phyloP scores from a whole-genome alignment of 1,140 invertebrate species.

The Drosophila ogumai region DNA sequence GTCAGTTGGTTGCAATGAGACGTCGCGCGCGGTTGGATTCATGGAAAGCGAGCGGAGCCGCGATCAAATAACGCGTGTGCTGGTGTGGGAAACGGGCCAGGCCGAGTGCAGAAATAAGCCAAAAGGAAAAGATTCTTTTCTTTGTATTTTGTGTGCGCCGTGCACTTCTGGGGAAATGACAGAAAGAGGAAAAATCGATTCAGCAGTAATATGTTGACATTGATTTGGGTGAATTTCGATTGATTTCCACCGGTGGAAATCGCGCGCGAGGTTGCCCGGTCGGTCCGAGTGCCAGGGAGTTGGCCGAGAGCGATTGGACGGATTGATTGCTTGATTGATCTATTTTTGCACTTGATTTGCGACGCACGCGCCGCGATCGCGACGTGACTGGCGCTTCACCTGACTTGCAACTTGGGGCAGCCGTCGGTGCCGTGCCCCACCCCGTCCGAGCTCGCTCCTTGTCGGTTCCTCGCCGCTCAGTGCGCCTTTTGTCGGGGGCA shows the following conservation, averaged over 20 bases:
- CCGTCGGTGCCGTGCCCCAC: constrained; percentile 16
- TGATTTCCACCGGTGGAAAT: constrained; percentile 50
- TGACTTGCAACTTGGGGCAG: constrained; percentile 37
- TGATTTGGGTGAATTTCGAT: constrained; percentile 57
- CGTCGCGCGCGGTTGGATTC: constrained; percentile 68
- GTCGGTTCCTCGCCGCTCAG: constrained; percentile 12
- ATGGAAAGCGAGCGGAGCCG: constrained; percentile 51
- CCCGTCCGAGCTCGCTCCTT: constrained; percentile 2
- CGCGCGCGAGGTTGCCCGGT: constrained; percentile 12
- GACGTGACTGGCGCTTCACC: constrained; percentile 77
- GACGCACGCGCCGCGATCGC: constrained; percentile 74
- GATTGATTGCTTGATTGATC: constrained; percentile 83
- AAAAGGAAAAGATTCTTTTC: constrained; percentile 26
- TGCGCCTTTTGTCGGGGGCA: constrained; percentile 56
- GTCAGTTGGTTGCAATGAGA: constrained; percentile 40
- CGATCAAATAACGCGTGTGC: constrained; percentile 37
- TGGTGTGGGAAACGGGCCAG: constrained; percentile 62
- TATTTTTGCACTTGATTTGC: constrained; percentile 84
- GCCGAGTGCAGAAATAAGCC: constrained; percentile 45
- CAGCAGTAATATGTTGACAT: constrained; percentile 63
- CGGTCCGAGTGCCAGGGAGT: constrained; percentile 54
- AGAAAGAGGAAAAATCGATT: constrained; percentile 45
- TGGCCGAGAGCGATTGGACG: constrained; percentile 49
- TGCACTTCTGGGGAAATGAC: constrained; percentile 63
- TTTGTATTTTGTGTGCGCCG: constrained; percentile 34